These are phyloP conservation scores for Philereme transversata DNA, from an alignment of 2,888 invertebrate species.

Conservation along the genomic window DNA sequence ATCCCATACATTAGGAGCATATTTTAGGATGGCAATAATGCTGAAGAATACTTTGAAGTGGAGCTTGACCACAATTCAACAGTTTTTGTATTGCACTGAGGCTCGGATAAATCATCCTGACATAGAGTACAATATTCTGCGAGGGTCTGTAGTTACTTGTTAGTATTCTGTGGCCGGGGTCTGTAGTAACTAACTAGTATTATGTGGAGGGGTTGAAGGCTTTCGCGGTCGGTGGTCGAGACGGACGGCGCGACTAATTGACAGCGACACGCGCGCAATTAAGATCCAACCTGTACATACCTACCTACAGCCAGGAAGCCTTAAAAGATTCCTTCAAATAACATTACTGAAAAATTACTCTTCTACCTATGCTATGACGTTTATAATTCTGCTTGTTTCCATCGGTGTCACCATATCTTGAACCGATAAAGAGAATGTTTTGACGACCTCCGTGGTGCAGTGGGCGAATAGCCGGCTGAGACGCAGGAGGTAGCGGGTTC, in stretches of 20 bases:
- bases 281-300: neutral
- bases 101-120: conserved; percentile 12
- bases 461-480: no score
- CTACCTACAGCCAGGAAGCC: neutral
- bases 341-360: no score
- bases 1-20: no score
- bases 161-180: conserved; percentile 3
- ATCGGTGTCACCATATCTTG: no score
- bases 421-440: no score
- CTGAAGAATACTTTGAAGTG: neutral
- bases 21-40: no score
- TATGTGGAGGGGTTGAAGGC: neutral
- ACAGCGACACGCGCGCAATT: conserved; percentile 30
- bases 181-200: neutral
- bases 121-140: conserved; percentile 4
- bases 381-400: no score
- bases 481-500: no score
- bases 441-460: no score
- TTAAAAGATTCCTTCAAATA: no score
- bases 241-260: conserved; percentile 26
- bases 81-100: conserved; percentile 10
- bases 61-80: conserved; percentile 7
- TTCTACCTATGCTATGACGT: neutral
- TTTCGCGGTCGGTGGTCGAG: conserved; percentile 7
- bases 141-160: conserved; percentile 2